Evolutionary conservation across 2,113 vertebrate species (phyloP).

Genomic region (Trogon surrucura): DNA sequence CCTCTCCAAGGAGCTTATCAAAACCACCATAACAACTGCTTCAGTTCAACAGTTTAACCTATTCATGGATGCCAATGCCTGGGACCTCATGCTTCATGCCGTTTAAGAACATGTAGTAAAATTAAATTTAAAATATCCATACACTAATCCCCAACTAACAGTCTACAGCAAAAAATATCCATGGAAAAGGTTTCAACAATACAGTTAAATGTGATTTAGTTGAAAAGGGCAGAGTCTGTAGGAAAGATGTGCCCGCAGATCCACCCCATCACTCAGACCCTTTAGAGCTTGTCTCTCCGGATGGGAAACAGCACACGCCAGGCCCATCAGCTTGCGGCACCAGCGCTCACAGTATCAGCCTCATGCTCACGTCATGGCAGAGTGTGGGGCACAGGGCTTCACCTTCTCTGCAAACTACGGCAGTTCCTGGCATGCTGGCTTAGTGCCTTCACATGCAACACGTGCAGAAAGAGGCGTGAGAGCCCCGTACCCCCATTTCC

Average conservation of each 20-base stretch:
- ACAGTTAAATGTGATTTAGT: not conserved
- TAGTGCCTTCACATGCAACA: too few relatives aligned
- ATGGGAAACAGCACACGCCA: not conserved
- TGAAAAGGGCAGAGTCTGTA: not conserved
- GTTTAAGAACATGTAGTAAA: not conserved
- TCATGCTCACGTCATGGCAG: fast-evolving
- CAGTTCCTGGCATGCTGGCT: not conserved
- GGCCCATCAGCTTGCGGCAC: not conserved
- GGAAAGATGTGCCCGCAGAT: not conserved
- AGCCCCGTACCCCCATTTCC: not conserved
- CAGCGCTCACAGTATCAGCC: not conserved
- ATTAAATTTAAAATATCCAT: not conserved
- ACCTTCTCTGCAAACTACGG: not conserved
- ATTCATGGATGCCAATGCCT: too few relatives aligned
- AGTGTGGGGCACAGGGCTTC: not conserved
- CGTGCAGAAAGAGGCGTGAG: not conserved
- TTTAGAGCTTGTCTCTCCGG: not conserved
- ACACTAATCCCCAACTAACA: not conserved
- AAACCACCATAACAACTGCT: not conserved
- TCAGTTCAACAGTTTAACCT: not conserved
- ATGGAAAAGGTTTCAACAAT: not conserved
- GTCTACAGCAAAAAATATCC: not conserved
- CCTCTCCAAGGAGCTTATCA: too few relatives aligned
- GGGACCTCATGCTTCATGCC: not conserved
- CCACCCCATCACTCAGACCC: not conserved